Conservation (phyloP, 2,888 invertebrate genomes). For the Drosophila demipolita region DNA sequence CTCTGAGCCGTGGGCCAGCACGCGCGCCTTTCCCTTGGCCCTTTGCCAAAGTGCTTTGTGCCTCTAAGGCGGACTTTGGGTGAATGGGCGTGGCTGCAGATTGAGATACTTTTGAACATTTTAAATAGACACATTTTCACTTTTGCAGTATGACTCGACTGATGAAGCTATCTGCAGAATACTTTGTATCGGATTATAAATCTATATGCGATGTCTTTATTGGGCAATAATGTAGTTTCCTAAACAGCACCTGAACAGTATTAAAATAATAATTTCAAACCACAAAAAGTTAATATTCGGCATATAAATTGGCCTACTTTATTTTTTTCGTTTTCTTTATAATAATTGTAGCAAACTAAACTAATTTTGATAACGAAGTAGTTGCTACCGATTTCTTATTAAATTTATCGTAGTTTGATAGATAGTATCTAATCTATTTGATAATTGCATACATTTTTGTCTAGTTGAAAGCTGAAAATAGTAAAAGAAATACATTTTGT, state of each 20-base stretch:
- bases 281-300: not conserved
- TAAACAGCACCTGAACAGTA: not conserved
- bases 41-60: slow-evolving; percentile 17
- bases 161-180: not conserved
- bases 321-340: not conserved
- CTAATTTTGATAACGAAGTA: not conserved
- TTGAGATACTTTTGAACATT: not conserved
- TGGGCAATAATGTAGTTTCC: not conserved
- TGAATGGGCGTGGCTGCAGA: slow-evolving; percentile 32
- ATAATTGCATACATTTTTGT: not conserved
- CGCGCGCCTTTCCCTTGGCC: slow-evolving; percentile 40
- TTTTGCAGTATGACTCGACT: slow-evolving; percentile 15
- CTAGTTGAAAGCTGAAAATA: not conserved
- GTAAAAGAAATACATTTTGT: not conserved
- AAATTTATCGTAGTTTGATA: not conserved
- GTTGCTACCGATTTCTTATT: not conserved
- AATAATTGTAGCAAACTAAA: not conserved
- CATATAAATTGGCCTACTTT: not conserved
- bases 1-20: slow-evolving; percentile 49
- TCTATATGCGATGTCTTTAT: not conserved
- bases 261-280: slow-evolving; percentile 10
- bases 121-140: not conserved
- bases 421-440: not conserved
- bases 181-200: not conserved
- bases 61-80: not conserved